Percentiles rank a stretch among this genome's conserved stretches.
Evolutionary conservation across 35 echinoderm and acorn worm genomes (phyloP).

Genomic region (Heliocidaris erythrogramma): DNA sequence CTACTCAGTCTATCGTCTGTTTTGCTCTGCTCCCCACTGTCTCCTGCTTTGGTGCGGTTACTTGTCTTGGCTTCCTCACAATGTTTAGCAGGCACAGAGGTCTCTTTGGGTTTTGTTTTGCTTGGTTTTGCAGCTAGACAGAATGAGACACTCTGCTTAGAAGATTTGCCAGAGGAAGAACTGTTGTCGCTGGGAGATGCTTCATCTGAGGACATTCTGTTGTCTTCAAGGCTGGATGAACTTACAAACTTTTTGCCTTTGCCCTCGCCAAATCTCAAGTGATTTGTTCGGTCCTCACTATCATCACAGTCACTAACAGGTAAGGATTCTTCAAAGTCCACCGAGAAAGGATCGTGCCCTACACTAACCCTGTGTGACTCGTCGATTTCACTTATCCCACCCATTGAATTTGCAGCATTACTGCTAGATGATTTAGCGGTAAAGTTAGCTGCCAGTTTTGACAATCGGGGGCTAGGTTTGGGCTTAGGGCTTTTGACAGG

Average conservation of each 20-base stretch:
- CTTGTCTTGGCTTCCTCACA: background rate
- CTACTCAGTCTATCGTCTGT: background rate
- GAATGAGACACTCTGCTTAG: conserved; percentile 37
- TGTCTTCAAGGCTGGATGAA: background rate
- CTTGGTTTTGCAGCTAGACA: background rate
- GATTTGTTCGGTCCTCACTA: background rate
- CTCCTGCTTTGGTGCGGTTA: background rate
- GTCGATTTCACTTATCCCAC: background rate
- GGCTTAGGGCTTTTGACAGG: conserved; percentile 38
- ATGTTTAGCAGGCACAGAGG: background rate
- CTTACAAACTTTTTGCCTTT: background rate
- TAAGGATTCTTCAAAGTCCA: conserved; percentile 43
- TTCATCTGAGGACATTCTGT: background rate
- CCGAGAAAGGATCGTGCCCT: conserved; percentile 35
- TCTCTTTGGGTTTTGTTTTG: conserved; percentile 32
- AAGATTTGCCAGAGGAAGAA: background rate
- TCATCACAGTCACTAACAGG: conserved; percentile 31
- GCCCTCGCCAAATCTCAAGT: background rate
- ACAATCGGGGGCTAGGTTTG: conserved; percentile 32
- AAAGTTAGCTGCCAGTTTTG: conserved; percentile 40
- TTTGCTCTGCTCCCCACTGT: background rate
- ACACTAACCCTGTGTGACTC: conserved; percentile 1
- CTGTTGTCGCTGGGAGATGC: background rate
- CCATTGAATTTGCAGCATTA: background rate
- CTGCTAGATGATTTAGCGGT: background rate